Percentiles rank a stretch among this genome's conserved stretches.
Evolutionary conservation across 2,113 vertebrate species (phyloP).

Genomic region (Turdus rufiventris): DNA sequence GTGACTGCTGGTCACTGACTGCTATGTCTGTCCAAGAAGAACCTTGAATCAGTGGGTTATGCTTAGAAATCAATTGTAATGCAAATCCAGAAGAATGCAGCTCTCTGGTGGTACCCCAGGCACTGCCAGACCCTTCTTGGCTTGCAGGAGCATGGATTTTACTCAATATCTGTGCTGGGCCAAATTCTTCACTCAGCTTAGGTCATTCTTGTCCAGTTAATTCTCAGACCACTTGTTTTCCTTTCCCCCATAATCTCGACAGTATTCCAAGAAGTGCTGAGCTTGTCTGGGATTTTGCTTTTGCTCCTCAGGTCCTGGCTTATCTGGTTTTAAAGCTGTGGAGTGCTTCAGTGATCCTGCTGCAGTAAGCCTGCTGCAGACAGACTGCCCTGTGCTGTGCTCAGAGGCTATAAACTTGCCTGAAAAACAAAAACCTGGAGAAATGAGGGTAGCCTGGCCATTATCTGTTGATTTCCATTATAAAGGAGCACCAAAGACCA

Average conservation of each 20-base stretch:
- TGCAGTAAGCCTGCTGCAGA: background rate
- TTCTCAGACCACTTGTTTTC: background rate
- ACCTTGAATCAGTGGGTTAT: background rate
- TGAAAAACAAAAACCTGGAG: background rate
- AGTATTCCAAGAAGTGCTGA: background rate
- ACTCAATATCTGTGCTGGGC: background rate
- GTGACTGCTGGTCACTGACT: no score
- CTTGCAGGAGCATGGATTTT: background rate
- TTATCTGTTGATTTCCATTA: slow-evolving; percentile 25
- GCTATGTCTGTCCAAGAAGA: background rate
- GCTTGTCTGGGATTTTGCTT: background rate
- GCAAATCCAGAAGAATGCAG: background rate
- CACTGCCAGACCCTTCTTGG: background rate
- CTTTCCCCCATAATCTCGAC: background rate
- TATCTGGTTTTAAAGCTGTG: background rate
- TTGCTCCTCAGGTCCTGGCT: background rate
- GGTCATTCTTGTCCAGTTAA: background rate
- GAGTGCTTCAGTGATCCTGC: background rate
- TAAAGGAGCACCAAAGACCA: background rate
- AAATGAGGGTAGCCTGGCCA: background rate
- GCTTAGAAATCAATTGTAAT: background rate
- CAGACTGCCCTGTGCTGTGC: background rate
- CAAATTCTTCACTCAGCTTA: background rate
- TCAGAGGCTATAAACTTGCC: background rate
- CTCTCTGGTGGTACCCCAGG: background rate